A percentile compares a stretch with the other conserved stretches of the same genome.
phyloP scores from a whole-genome alignment of 1,140 invertebrate species.

The Dendroctonus valens region DNA sequence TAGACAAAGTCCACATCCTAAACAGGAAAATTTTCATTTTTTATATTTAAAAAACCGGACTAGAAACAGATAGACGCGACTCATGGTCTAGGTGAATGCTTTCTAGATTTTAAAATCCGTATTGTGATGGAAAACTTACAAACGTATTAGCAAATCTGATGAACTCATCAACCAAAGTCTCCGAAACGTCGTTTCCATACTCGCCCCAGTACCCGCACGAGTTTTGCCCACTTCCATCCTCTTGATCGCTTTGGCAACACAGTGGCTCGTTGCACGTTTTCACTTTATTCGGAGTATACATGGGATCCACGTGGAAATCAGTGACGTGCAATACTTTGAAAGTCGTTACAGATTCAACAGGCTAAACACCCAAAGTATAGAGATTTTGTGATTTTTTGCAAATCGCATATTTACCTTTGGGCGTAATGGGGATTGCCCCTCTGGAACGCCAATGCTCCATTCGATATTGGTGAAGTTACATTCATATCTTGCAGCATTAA shows the following conservation, averaged over 20 bases:
- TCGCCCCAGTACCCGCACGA: slow-evolving; percentile 78
- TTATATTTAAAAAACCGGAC: slow-evolving; percentile 57
- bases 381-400: not conserved
- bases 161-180: too few relatives aligned
- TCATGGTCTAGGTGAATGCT: too few relatives aligned
- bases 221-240: slow-evolving; percentile 52
- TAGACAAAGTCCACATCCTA: too few relatives aligned
- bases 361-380: slow-evolving; percentile 47
- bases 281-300: slow-evolving; percentile 66
- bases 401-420: slow-evolving; percentile 7
- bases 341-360: too few relatives aligned
- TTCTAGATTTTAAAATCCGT: too few relatives aligned
- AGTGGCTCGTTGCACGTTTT: slow-evolving; percentile 71
- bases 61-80: too few relatives aligned
- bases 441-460: slow-evolving; percentile 58
- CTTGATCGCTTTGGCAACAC: slow-evolving; percentile 67
- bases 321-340: too few relatives aligned
- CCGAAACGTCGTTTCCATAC: slow-evolving; percentile 67
- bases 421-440: slow-evolving; percentile 27
- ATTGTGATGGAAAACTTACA: too few relatives aligned
- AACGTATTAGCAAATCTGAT: too few relatives aligned
- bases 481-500: slow-evolving; percentile 55
- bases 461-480: slow-evolving; percentile 50
- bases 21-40: slow-evolving; percentile 30
- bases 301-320: slow-evolving; percentile 77